Evolutionary conservation across 1,140 invertebrate genomes (phyloP).

Genomic region (Drosophila santomea): DNA sequence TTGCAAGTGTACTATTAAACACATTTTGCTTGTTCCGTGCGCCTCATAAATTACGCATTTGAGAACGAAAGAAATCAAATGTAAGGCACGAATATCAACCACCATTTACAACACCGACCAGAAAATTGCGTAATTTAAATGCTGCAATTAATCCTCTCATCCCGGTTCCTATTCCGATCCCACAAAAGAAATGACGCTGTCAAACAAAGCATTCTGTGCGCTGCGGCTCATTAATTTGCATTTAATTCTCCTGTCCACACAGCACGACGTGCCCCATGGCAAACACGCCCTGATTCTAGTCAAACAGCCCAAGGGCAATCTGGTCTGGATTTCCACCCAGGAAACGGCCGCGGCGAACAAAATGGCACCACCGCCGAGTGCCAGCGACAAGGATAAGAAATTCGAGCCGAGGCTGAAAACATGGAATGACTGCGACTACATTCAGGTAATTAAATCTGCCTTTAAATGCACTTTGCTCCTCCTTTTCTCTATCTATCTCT

Average conservation of each 20-base stretch:
- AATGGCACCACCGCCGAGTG: constrained; percentile 67
- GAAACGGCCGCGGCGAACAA: constrained; percentile 82
- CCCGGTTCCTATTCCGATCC: not conserved
- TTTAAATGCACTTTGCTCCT: constrained; percentile 63
- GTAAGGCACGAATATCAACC: constrained; percentile 37
- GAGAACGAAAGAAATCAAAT: constrained; percentile 1
- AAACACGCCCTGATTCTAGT: constrained; percentile 94
- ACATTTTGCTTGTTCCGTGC: not conserved
- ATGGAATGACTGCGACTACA: constrained; percentile 94
- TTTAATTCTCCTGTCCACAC: constrained; percentile 80
- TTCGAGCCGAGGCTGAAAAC: constrained; percentile 86
- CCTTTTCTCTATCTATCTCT: constrained; percentile 24
- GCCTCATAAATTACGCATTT: constrained; percentile 5
- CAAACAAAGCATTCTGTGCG: constrained; percentile 35
- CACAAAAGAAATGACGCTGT: constrained; percentile 5
- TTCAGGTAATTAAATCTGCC: constrained; percentile 86
- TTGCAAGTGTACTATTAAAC: not conserved
- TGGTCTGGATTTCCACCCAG: constrained; percentile 91
- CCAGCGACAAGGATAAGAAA: constrained; percentile 84
- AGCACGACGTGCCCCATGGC: constrained; percentile 91
- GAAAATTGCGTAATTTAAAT: constrained; percentile 37
- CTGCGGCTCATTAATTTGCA: constrained; percentile 73
- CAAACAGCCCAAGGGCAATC: constrained; percentile 92
- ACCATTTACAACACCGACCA: constrained; percentile 7
- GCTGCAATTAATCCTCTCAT: constrained; percentile 34